These are phyloP conservation scores for Festucalex cinctus DNA, from an alignment of 2,113 vertebrate species.

Conservation along the genomic window DNA sequence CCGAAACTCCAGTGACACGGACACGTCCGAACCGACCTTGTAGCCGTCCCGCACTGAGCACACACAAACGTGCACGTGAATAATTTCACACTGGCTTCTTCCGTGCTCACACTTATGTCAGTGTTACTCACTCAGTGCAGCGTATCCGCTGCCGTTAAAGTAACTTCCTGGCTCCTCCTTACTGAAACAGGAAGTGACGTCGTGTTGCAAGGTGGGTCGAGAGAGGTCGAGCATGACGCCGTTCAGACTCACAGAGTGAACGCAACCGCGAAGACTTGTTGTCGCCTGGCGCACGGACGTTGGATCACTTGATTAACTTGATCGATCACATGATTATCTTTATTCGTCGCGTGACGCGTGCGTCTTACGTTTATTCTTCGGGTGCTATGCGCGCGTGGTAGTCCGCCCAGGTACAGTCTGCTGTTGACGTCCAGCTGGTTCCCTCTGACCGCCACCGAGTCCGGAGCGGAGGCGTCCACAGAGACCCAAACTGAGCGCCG, in stretches of 20 bases:
- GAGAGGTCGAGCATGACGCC: slow-evolving; percentile 65
- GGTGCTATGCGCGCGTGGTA: slow-evolving; percentile 73
- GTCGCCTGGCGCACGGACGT: slow-evolving; percentile 73
- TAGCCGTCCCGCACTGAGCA: slow-evolving; percentile 84
- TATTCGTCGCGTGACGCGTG: not conserved
- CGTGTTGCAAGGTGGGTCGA: slow-evolving; percentile 60
- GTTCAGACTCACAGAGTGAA: slow-evolving; percentile 78
- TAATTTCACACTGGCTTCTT: not conserved
- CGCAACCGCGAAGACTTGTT: slow-evolving; percentile 82
- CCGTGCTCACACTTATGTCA: not conserved
- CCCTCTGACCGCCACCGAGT: slow-evolving; percentile 64
- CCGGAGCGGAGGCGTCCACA: slow-evolving; percentile 70
- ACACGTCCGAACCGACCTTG: slow-evolving; percentile 85
- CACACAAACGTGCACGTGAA: not conserved
- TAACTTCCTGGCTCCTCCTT: slow-evolving; percentile 81
- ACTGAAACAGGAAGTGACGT: slow-evolving; percentile 78
- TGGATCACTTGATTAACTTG: no score
- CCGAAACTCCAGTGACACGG: slow-evolving; percentile 83
- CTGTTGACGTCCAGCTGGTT: slow-evolving; percentile 85
- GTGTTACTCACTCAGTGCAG: slow-evolving; percentile 76
- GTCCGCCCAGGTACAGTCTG: slow-evolving; percentile 84
- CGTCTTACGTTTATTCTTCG: slow-evolving; percentile 14
- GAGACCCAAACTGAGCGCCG: slow-evolving; percentile 28
- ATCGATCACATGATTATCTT: not conserved
- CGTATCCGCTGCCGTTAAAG: slow-evolving; percentile 88